A percentile compares a stretch with the other conserved stretches of the same genome.
phyloP scores from a whole-genome alignment of 2,888 invertebrate species.

The Thalpophila matura region DNA sequence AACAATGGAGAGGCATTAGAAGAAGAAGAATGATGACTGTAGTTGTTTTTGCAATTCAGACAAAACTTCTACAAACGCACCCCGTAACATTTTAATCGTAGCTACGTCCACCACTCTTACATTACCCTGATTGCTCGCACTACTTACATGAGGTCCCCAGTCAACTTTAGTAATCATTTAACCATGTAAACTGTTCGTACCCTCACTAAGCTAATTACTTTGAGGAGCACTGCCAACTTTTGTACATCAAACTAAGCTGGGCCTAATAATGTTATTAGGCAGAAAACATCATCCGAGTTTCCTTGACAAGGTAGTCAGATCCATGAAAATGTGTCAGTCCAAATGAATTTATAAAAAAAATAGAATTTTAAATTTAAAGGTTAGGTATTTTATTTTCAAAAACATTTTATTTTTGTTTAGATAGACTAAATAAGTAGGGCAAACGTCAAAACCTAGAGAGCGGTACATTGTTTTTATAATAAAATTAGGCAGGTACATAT shows the following conservation, averaged over 20 bases:
- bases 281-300: background rate
- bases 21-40: too few relatives aligned
- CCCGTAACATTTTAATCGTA: background rate
- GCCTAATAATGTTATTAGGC: background rate
- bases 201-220: conserved; percentile 8
- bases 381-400: too few relatives aligned
- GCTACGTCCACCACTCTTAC: background rate
- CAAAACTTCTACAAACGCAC: background rate
- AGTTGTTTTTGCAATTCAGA: too few relatives aligned
- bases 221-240: conserved; percentile 2
- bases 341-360: conserved; percentile 1
- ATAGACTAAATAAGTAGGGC: too few relatives aligned
- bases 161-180: conserved; percentile 8
- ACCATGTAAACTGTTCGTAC: background rate
- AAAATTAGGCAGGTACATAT: too few relatives aligned
- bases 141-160: background rate
- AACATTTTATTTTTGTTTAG: too few relatives aligned
- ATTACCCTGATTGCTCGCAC: conserved; percentile 1
- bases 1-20: too few relatives aligned
- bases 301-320: background rate
- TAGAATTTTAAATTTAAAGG: too few relatives aligned
- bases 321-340: background rate
- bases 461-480: too few relatives aligned
- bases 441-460: too few relatives aligned
- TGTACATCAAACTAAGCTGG: conserved; percentile 1